Evolutionary conservation across 2,113 vertebrate genomes (phyloP).

Genomic region (Mola mola): DNA sequence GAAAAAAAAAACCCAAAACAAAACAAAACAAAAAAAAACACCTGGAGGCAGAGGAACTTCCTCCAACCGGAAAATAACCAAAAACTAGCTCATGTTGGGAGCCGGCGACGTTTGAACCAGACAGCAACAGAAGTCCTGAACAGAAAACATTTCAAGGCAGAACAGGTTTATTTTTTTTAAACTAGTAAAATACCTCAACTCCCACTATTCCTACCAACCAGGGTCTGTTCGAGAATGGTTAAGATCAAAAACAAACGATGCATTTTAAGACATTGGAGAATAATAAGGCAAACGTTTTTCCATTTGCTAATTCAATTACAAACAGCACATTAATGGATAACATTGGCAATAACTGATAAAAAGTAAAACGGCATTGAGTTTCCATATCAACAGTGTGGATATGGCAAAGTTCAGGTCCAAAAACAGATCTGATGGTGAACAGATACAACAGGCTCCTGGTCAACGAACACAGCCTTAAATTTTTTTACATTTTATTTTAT

Average conservation of each 20-base stretch:
- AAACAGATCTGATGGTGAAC: background rate
- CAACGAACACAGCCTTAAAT: no score
- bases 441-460: background rate
- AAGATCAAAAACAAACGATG: slow-evolving; percentile 3
- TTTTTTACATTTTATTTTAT: no score
- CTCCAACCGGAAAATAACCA: background rate
- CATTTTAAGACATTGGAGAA: slow-evolving; percentile 40
- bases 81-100: background rate
- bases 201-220: slow-evolving; percentile 13
- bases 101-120: slow-evolving; percentile 22
- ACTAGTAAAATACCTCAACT: background rate
- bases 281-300: background rate
- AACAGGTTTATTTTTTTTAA: slow-evolving; percentile 48
- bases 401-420: slow-evolving; percentile 12
- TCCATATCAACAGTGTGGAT: background rate
- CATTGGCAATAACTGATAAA: slow-evolving; percentile 12
- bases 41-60: background rate
- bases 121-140: slow-evolving; percentile 40
- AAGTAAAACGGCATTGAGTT: slow-evolving; percentile 16
- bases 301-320: slow-evolving; percentile 19
- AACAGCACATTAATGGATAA: slow-evolving; percentile 23
- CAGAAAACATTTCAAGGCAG: slow-evolving; percentile 41
- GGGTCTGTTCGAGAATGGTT: slow-evolving; percentile 35
- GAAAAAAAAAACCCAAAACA: background rate
- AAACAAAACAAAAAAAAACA: background rate